A percentile compares a stretch with the other conserved stretches of the same genome.
phyloP scores from a whole-genome alignment of 2,113 vertebrate species.

The Ivindomyrus marchei region DNA sequence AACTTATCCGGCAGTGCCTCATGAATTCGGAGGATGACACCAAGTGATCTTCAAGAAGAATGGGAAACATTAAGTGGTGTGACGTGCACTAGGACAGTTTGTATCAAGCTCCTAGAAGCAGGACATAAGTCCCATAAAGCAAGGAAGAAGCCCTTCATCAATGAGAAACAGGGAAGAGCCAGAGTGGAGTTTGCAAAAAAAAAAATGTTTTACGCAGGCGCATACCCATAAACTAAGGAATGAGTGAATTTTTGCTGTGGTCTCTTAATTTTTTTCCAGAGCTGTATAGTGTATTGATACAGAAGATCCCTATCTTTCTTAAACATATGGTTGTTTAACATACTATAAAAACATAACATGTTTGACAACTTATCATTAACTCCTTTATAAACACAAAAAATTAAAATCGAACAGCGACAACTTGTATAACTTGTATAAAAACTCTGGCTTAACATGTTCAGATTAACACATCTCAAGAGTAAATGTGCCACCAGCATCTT shows the following conservation, averaged over 20 bases:
- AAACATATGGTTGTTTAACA: background rate
- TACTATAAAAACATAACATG: background rate
- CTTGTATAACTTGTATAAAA: background rate
- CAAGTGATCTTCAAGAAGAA: background rate
- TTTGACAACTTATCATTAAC: background rate
- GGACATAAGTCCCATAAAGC: background rate
- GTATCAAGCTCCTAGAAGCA: background rate
- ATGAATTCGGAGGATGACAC: background rate
- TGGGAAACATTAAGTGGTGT: background rate
- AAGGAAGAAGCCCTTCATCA: background rate
- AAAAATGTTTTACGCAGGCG: background rate
- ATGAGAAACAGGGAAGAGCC: background rate
- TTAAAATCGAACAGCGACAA: background rate
- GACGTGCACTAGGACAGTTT: background rate
- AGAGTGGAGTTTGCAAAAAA: background rate
- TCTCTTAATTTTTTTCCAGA: background rate
- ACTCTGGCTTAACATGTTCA: background rate
- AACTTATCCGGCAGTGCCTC: background rate
- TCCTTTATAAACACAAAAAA: background rate
- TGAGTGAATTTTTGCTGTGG: background rate
- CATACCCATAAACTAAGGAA: background rate
- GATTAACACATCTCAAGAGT: background rate
- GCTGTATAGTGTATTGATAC: background rate
- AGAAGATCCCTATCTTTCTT: background rate
- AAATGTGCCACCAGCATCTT: background rate